Evolutionary conservation across 2,113 vertebrate species (phyloP).

Genomic region (Phocoena phocoena): DNA sequence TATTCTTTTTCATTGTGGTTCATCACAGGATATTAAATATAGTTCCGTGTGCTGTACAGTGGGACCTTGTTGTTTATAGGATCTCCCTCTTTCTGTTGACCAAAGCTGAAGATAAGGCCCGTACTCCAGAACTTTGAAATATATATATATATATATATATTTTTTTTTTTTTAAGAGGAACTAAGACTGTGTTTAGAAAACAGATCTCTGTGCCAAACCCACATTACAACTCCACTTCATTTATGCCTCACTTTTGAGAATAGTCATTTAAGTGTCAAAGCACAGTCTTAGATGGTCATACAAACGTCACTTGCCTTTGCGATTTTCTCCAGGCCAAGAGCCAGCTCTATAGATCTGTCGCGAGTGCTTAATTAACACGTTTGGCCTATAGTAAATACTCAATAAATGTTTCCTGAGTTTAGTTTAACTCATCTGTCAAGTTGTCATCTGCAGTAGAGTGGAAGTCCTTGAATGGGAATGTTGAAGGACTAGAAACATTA

Average conservation of each 20-base stretch:
- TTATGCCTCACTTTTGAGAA: background rate
- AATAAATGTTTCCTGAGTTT: background rate
- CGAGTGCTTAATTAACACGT: background rate
- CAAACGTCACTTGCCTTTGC: background rate
- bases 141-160: background rate
- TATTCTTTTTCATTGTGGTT: background rate
- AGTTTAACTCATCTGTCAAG: background rate
- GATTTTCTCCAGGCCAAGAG: background rate
- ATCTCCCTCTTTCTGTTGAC: background rate
- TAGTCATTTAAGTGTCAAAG: background rate
- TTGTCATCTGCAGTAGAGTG: background rate
- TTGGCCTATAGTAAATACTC: background rate
- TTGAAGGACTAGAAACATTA: background rate
- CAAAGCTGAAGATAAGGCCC: background rate
- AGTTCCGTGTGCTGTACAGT: background rate
- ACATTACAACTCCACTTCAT: background rate
- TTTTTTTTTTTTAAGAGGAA: background rate
- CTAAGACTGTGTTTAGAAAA: background rate
- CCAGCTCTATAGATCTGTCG: background rate
- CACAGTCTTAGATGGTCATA: background rate
- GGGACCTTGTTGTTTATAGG: background rate
- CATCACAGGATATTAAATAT: background rate
- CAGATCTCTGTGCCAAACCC: background rate
- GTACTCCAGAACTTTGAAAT: background rate
- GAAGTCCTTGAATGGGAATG: background rate